These are phyloP conservation scores for Xyliphius kryptos DNA, from an alignment of 2,113 vertebrate species.

Conservation along the genomic window DNA sequence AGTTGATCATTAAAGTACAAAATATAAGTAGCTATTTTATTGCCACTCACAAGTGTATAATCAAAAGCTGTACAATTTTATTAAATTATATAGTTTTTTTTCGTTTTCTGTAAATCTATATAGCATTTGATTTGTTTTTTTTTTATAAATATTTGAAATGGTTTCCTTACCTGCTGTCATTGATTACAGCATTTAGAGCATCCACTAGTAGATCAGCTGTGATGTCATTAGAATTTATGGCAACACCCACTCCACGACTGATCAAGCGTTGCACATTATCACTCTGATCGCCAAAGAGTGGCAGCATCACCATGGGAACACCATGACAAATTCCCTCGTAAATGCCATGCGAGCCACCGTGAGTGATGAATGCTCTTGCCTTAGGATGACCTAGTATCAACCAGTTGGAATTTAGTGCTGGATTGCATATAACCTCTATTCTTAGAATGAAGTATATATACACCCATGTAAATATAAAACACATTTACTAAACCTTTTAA, in stretches of 20 bases:
- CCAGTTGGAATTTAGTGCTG: neutral
- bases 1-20: no score
- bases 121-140: neutral
- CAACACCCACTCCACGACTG: conserved; percentile 69
- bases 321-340: conserved; percentile 88
- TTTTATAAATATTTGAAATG: neutral
- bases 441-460: neutral
- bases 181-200: conserved; percentile 75
- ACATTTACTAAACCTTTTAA: no score
- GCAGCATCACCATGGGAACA: conserved; percentile 85
- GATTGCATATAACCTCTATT: no score
- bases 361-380: conserved; percentile 84
- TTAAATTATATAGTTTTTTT: no score
- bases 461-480: neutral
- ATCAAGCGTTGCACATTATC: conserved; percentile 77
- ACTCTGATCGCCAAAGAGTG: conserved; percentile 77
- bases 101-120: neutral
- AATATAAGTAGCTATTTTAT: no score
- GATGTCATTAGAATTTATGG: conserved; percentile 69
- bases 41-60: no score
- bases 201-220: conserved; percentile 65
- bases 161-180: conserved; percentile 70
- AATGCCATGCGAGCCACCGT: conserved; percentile 79
- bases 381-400: conserved; percentile 72
- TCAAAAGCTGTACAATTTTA: no score